Evolutionary conservation across 2,797 vertebrate genomes (phyloP).

Genomic region (Peromyscus melanophrys): DNA sequence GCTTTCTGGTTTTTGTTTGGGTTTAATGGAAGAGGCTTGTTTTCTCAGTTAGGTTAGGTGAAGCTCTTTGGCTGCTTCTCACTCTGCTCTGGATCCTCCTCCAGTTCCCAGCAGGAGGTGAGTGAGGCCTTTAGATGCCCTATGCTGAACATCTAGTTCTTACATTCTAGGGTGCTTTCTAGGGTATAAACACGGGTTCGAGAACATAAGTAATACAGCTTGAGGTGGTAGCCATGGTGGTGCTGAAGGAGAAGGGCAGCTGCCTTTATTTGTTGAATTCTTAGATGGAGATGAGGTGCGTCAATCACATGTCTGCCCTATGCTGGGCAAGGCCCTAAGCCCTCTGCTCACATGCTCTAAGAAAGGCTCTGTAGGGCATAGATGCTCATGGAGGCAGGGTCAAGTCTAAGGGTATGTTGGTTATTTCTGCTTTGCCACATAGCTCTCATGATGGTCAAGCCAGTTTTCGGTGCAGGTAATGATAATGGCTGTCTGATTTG

Average conservation of each 20-base stretch:
- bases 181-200: not conserved
- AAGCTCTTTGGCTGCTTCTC: accelerated
- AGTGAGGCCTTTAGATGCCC: not conserved
- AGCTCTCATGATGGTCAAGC: not conserved
- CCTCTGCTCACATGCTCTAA: not conserved
- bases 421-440: not conserved
- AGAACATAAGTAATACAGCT: not conserved
- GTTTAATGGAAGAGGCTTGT: not conserved
- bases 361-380: too few relatives aligned
- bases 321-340: not conserved
- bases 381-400: not conserved
- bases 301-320: not conserved
- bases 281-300: accelerated
- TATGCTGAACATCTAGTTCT: accelerated
- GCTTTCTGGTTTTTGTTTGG: not conserved
- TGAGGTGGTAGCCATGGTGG: accelerated
- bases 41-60: not conserved
- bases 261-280: not conserved
- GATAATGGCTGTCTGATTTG: not conserved
- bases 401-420: not conserved
- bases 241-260: not conserved
- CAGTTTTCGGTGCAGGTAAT: not conserved
- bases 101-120: not conserved
- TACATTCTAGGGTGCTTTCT: accelerated
- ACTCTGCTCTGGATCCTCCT: not conserved